Evolutionary conservation across 2,113 vertebrate genomes (phyloP), one percentile per base, ranked within the genome.

Genomic region (Aegithalos caudatus): DNA sequence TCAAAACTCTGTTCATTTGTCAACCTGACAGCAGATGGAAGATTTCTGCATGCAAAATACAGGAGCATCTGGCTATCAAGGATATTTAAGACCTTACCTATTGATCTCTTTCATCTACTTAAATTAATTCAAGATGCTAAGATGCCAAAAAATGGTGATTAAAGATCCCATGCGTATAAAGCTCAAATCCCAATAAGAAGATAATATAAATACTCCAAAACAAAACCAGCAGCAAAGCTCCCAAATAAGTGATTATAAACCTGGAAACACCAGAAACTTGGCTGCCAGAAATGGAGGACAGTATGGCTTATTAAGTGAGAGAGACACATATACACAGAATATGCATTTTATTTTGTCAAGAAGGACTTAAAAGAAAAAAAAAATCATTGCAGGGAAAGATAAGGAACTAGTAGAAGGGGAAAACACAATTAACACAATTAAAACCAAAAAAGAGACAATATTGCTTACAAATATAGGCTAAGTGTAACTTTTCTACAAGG

Each of bases 1-100:
- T 96, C 74, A 86, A 65, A 92, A 89, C 61, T 73, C 10, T 7
- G 61, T 92, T 92, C 88, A 94, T 97, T 93, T 92, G 88, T 95
- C 95, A 97, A 40, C 19, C 31, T 95, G 95, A 97, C 95, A 96
- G 81, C 81, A 90, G 80, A 93, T 95, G 88, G 81, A 96, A 95
- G 86, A 94, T 61, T 94, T 91, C 69, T 91, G 86, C 94, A 93
- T 82, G 44, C 33, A 12, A 96, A 96, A 96, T 88, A 85, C 6
- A 94, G 57, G 33, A 97, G 90, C 93, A 97, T 94, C 95, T 96
- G 95, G 92, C 83, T 90, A 96, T 83, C 74, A 93, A 50, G 80
- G 90, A 95, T 91, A 94, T 89, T 95, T 97, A 94, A 96, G 74
- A 66, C 56, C 65, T 77, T 94, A 80, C 74, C 88, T 90, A 96